Evolutionary conservation across 2,113 vertebrate species (phyloP), one percentile per base, ranked within the genome.

Genomic region (Electrona antarctica): DNA sequence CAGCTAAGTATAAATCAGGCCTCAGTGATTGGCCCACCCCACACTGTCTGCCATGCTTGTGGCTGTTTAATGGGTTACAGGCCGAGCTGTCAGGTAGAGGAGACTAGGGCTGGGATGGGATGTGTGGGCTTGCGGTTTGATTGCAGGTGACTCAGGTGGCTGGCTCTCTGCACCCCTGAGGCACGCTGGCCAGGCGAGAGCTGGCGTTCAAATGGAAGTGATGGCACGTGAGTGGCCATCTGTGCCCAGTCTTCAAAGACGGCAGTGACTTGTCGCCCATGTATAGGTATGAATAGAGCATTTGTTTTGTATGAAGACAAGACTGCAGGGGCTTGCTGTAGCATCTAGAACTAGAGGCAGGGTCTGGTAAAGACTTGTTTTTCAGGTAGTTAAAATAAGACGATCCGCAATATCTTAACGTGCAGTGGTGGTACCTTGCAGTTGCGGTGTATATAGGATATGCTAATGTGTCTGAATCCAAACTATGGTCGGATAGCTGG

Each of bases 181-280:
- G 77, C 76, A 54, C 71, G 75, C 84, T 89, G 83, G 81, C 85
- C 81, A 85, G 83, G 81, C 83, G 81, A 85, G 69, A 78, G 76
- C 68, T 72, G 45, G 54, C 67, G 76, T 76, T 84, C 73, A 69
- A 78, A 75, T 82, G 74, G 75, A 84, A 72, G 82, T 48, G 69
- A 78, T 76, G 75, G 59, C 79, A 71, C 2, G 62, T 62, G 64
- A 79, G 64, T 11, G 76, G 63, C 75, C 82, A 81, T 85, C 80
- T 85, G 83, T 57, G 84, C 52, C 0, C 67, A 45, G 70, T 61
- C 69, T 74, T 74, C 62, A 69, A 69, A 77, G 64, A 58, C n/a
- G 28, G 56, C 73, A 76, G 60, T 78, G 29, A 33, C 29, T 33
- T 33, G 29, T 33, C 29, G 73, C 56, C 59, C 52, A 61, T 48